Evolutionary conservation across 2,888 invertebrate species (phyloP), one percentile per base, ranked within the genome.

Genomic region (Hirudinaria manillensis): DNA sequence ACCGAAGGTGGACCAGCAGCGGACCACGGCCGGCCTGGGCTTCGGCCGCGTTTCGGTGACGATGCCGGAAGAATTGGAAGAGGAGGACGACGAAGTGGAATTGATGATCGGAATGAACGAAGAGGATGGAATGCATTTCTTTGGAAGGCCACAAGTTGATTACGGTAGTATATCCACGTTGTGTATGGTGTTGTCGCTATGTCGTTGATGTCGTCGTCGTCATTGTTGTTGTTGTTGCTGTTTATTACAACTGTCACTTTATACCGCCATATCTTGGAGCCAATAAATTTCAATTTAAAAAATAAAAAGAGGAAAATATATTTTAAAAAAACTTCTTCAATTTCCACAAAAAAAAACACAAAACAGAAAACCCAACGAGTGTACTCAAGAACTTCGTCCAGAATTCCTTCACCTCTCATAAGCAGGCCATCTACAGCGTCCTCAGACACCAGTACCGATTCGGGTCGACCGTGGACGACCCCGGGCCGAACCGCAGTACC

Each of bases 381-480:
- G 92, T 96, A 78, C 88, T 96, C 78, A 89, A 93, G 81, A 92
- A 93, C 61, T 83, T 82, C 75, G 95, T 97, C 75, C 89, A 95
- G 77, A 96, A 97, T 86, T 91, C 94, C 51, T 98, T 93, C 87
- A 92, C 93, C 93, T 94, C 91, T 86, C 94, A 95, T 85, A 88
- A 93, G 78, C 92, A 92, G 24, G 94, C 95, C 87, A 94, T 96
- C 81, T 89, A 94, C 80, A 93, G 94, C 21, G 93, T 94, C 66
- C 92, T 96, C 80, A 92, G 21, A 93, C 94, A 68, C 92, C 96
- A 80, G 84, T 97, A 97, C 85, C 95, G 94, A 3, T 61, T 61
- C 61, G 10, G 10, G 24, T 1, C 61, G 61, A 24, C 29, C 24
- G 61, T 4, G 21, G 29, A 2, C 4, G 61, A 61, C 13, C 10